Evolutionary conservation across 2,888 invertebrate species (phyloP).

Genomic region (Melinaea menophilus): DNA sequence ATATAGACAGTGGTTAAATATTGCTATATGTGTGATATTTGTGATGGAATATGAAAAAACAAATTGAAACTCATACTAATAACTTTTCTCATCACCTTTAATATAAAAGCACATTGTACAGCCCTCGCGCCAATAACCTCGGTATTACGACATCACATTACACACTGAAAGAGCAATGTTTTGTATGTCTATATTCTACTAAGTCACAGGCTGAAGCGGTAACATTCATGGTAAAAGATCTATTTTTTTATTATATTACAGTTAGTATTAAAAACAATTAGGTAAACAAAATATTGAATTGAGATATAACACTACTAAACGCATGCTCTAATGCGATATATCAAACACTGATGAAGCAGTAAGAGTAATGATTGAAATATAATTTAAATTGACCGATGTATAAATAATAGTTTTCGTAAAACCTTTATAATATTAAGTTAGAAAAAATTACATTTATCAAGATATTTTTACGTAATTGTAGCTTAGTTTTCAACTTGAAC

Average conservation of each 20-base stretch:
- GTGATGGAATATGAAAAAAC: not conserved
- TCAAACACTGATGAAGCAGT: too few relatives aligned
- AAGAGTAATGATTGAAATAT: too few relatives aligned
- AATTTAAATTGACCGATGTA: too few relatives aligned
- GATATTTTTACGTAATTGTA: not conserved
- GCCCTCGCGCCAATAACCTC: conserved; percentile 29
- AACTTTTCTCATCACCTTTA: conserved; percentile 3
- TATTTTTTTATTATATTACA: conserved; percentile 5
- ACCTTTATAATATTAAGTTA: not conserved
- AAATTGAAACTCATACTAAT: not conserved
- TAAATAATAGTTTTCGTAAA: too few relatives aligned
- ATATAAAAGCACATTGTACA: conserved; percentile 15
- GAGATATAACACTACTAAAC: too few relatives aligned
- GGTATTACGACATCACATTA: conserved; percentile 35
- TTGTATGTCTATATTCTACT: conserved; percentile 31
- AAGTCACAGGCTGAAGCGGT: conserved; percentile 23
- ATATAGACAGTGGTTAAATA: too few relatives aligned
- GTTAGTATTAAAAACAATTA: not conserved
- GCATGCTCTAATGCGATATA: too few relatives aligned
- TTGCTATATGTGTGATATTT: not conserved
- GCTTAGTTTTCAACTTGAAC: conserved; percentile 19
- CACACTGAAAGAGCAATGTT: conserved; percentile 40
- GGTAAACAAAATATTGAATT: too few relatives aligned
- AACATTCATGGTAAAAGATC: not conserved
- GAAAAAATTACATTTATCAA: not conserved